These are phyloP conservation scores for Sula dactylatra DNA, from an alignment of 2,113 vertebrate genomes.

Conservation along the genomic window DNA sequence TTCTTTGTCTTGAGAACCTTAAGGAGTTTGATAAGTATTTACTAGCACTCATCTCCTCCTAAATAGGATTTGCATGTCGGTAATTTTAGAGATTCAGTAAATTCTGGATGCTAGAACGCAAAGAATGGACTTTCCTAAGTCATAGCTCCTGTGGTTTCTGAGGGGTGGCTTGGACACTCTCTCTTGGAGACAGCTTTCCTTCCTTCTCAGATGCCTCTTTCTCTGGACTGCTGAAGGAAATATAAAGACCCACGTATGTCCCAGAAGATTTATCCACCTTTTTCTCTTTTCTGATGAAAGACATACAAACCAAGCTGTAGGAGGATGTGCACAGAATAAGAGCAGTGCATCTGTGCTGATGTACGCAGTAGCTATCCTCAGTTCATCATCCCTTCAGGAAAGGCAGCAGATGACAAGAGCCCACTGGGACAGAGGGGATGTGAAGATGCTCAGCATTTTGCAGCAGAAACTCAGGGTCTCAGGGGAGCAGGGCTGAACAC, in stretches of 20 bases:
- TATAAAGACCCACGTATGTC: not conserved
- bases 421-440: not conserved
- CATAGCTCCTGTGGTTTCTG: not conserved
- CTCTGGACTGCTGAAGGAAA: not conserved
- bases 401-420: not conserved
- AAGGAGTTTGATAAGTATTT: not conserved
- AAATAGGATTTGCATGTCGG: not conserved
- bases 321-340: not conserved
- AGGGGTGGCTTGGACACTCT: not conserved
- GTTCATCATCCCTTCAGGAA: not conserved
- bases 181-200: not conserved
- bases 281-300: not conserved
- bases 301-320: not conserved
- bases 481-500: not conserved
- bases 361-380: not conserved
- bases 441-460: not conserved
- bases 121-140: not conserved
- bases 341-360: not conserved
- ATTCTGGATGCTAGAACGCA: not conserved
- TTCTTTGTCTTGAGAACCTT: not conserved
- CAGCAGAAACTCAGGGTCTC: not conserved
- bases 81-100: not conserved
- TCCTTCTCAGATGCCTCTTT: not conserved
- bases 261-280: not conserved
- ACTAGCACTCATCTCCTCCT: not conserved